phyloP scores from a whole-genome alignment of 1,140 invertebrate species.

The Zaprionus inermis region DNA sequence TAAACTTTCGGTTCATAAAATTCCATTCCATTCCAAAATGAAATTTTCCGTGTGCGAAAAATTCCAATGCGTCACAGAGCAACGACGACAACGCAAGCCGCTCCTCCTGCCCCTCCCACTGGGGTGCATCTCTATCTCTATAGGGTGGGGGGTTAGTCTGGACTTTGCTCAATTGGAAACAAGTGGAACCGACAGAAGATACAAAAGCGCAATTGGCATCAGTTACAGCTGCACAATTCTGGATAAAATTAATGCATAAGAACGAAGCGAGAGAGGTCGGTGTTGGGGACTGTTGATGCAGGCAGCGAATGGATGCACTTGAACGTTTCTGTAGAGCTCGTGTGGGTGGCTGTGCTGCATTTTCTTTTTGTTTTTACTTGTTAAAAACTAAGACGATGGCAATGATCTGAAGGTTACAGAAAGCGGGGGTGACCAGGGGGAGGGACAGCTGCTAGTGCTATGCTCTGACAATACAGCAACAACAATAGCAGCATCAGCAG shows the following conservation, averaged over 20 bases:
- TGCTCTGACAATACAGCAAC: conserved; percentile 3
- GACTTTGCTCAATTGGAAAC: conserved; percentile 48
- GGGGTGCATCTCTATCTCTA: conserved; percentile 1
- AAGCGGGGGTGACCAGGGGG: not conserved
- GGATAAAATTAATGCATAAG: conserved; percentile 74
- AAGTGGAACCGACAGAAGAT: conserved; percentile 38
- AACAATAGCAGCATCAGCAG: not conserved
- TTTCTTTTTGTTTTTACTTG: conserved; percentile 40
- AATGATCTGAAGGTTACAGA: conserved; percentile 55
- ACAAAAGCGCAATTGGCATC: conserved; percentile 74
- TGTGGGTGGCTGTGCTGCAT: conserved; percentile 10
- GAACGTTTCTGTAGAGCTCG: conserved; percentile 48
- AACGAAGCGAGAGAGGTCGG: not conserved
- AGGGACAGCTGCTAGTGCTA: not conserved
- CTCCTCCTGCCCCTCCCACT: not conserved
- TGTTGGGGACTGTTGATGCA: not conserved
- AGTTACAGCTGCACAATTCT: conserved; percentile 78
- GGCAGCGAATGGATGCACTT: conserved; percentile 46
- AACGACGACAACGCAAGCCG: not conserved
- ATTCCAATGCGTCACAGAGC: conserved; percentile 7
- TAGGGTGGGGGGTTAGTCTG: conserved; percentile 17
- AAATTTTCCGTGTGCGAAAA: conserved; percentile 7
- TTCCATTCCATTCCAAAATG: not conserved
- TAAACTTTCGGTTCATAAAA: conserved; percentile 7
- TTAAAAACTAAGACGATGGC: conserved; percentile 58